A percentile compares a stretch with the other conserved stretches of the same genome.
phyloP scores from a whole-genome alignment of 2,797 vertebrate species.

The Coluber constrictor region DNA sequence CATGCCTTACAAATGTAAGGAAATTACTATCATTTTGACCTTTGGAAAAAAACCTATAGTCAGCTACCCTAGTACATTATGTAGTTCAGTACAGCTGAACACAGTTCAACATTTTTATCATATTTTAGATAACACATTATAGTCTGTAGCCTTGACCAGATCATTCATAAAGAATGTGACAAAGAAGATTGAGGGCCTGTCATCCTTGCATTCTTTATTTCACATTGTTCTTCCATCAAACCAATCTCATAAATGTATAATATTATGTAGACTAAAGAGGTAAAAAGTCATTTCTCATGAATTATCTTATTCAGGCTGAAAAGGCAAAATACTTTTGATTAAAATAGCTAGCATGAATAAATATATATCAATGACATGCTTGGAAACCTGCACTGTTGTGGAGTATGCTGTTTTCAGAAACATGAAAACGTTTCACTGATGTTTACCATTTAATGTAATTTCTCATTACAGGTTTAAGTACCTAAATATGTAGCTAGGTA shows the following conservation, averaged over 20 bases:
- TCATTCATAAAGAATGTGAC: constrained; percentile 71
- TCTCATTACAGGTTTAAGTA: constrained; percentile 29
- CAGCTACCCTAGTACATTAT: constrained; percentile 38
- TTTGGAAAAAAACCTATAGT: constrained; percentile 31
- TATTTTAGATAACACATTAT: constrained; percentile 57
- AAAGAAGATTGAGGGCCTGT: constrained; percentile 68
- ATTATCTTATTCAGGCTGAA: constrained; percentile 73
- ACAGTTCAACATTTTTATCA: constrained; percentile 57
- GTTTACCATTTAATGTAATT: constrained; percentile 39
- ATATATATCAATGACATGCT: constrained; percentile 47
- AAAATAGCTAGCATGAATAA: constrained; percentile 65
- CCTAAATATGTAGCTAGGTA: background rate
- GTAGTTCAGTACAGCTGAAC: constrained; percentile 23
- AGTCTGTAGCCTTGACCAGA: constrained; percentile 65
- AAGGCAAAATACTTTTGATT: constrained; percentile 69
- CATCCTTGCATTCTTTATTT: constrained; percentile 65
- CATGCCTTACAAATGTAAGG: constrained; percentile 24
- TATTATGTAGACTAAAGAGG: constrained; percentile 72
- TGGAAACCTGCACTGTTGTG: constrained; percentile 53
- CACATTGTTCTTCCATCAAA: constrained; percentile 68
- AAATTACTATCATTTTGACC: constrained; percentile 26
- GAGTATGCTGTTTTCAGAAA: constrained; percentile 53
- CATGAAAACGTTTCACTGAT: constrained; percentile 52
- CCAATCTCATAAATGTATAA: constrained; percentile 71
- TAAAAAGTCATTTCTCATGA: constrained; percentile 66